These are phyloP conservation scores for Nyctalus aviator DNA, from an alignment of 2,797 vertebrate genomes.

Conservation along the genomic window DNA sequence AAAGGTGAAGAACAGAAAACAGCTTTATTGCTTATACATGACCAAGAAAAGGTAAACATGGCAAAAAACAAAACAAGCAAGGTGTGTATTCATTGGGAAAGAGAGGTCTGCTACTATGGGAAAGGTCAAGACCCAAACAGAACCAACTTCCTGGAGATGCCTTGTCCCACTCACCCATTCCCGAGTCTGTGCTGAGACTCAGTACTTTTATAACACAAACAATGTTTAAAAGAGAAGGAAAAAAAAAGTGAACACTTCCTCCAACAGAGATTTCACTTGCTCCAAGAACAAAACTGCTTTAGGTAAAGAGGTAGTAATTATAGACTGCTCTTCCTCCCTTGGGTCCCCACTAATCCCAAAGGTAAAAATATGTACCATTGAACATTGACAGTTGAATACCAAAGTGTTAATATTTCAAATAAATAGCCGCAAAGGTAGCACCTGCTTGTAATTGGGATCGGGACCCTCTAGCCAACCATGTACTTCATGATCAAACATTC, in stretches of 20 bases:
- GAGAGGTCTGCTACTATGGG: slow-evolving; percentile 25
- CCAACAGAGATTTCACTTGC: slow-evolving; percentile 58
- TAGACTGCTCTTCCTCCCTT: slow-evolving; percentile 33
- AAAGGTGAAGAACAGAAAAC: slow-evolving; percentile 69
- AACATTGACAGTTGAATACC: slow-evolving; percentile 59
- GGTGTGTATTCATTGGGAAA: slow-evolving; percentile 44
- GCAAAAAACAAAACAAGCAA: slow-evolving; percentile 48
- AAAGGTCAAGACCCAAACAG: slow-evolving; percentile 48
- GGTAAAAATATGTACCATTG: slow-evolving; percentile 57
- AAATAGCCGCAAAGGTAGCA: slow-evolving; percentile 77
- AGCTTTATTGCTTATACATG: slow-evolving; percentile 78
- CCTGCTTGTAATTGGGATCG: slow-evolving; percentile 68
- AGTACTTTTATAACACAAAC: slow-evolving; percentile 54
- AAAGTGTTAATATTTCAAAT: slow-evolving; percentile 72
- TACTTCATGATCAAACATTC: slow-evolving; percentile 71
- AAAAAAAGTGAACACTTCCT: slow-evolving; percentile 47
- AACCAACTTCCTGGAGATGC: slow-evolving; percentile 47
- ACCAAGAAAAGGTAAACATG: slow-evolving; percentile 67
- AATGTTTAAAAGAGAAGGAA: not conserved
- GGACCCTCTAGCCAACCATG: slow-evolving; percentile 66
- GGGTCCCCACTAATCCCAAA: slow-evolving; percentile 41
- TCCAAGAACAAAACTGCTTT: slow-evolving; percentile 63
- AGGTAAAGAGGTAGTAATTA: slow-evolving; percentile 80
- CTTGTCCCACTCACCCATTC: slow-evolving; percentile 36
- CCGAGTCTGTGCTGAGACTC: slow-evolving; percentile 58